A percentile compares a stretch with the other conserved stretches of the same genome.
These are phyloP conservation scores for Heliconius hortense DNA, from an alignment of 2,888 invertebrate genomes.

Conservation along the genomic window DNA sequence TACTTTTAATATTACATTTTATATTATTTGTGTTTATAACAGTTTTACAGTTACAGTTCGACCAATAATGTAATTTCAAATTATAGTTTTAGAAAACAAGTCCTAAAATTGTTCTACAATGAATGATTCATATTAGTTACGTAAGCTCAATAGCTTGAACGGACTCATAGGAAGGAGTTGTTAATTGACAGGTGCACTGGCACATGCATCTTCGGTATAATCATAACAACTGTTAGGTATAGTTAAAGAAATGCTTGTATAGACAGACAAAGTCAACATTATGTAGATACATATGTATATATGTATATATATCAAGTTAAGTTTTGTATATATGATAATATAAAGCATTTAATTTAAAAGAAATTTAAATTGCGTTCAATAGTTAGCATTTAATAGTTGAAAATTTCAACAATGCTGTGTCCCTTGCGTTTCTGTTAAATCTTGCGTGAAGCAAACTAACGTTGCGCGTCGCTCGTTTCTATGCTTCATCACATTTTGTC, in stretches of 20 bases:
- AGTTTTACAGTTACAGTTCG: not conserved
- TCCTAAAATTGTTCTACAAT: constrained; percentile 34
- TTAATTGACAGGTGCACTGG: constrained; percentile 41
- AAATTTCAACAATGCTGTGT: constrained; percentile 36
- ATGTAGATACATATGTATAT: not conserved
- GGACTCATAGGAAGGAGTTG: constrained; percentile 27
- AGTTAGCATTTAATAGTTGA: constrained; percentile 13
- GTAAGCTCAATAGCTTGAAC: constrained; percentile 28
- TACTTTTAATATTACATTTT: not conserved
- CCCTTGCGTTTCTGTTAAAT: constrained; percentile 43
- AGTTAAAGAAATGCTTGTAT: not conserved
- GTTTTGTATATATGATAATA: not conserved
- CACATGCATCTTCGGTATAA: constrained; percentile 21
- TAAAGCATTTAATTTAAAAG: not conserved
- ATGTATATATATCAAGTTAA: not conserved
- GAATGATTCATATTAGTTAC: constrained; percentile 40
- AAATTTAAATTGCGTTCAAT: not conserved
- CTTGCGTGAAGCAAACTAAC: constrained; percentile 44
- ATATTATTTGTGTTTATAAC: not conserved
- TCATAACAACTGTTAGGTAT: constrained; percentile 1
- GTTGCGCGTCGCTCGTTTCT: constrained; percentile 44
- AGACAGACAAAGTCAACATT: not conserved
- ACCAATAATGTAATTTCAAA: not conserved
- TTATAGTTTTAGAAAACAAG: not conserved
- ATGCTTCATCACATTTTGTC: constrained; percentile 43